Conservation (phyloP, 2,113 vertebrate genomes). For the Cyprinodon variegatus region DNA sequence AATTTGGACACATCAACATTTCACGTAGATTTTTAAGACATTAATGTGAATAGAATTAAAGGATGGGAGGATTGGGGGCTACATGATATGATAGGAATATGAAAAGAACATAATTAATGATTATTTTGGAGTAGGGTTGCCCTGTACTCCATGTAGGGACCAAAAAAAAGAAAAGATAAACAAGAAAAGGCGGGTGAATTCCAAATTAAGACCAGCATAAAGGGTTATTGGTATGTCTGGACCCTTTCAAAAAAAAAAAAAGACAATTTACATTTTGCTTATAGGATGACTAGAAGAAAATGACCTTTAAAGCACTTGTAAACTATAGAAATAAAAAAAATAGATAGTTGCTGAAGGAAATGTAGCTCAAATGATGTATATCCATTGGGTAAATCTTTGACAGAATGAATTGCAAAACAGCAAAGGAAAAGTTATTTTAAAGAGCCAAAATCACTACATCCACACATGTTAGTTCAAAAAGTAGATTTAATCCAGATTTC, state of each 20-base stretch:
- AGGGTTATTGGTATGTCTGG: no score
- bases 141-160: no score
- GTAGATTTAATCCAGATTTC: background rate
- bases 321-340: background rate
- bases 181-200: background rate
- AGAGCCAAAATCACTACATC: constrained; percentile 1
- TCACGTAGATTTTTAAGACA: no score
- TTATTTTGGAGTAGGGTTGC: background rate
- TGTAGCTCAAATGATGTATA: background rate
- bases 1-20: no score
- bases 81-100: background rate
- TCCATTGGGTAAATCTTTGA: no score
- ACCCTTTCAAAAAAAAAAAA: background rate
- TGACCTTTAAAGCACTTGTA: background rate
- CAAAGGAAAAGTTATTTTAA: background rate
- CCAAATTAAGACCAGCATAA: no score
- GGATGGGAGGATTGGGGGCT: no score
- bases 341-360: background rate
- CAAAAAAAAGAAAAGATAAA: background rate
- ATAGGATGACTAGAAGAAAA: no score
- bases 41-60: no score
- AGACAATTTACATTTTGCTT: background rate
- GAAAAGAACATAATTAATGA: background rate
- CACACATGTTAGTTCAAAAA: background rate
- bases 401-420: no score